Conservation (phyloP, 2,888 invertebrate genomes). For the Sacculina carcini region DNA sequence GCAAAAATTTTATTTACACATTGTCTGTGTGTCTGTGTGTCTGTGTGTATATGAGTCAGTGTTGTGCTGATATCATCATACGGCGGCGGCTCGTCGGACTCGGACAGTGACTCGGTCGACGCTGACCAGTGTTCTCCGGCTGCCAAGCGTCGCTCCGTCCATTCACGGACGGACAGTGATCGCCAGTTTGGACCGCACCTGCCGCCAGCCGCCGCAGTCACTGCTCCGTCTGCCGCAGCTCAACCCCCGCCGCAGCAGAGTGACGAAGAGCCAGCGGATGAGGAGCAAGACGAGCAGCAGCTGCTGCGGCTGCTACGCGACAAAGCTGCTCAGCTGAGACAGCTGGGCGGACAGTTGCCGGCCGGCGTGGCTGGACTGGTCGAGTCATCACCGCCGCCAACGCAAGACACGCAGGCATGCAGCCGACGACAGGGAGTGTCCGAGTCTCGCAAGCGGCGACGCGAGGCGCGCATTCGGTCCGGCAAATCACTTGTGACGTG, state of each 20-base stretch:
- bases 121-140: not conserved
- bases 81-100: not conserved
- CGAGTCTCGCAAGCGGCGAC: not conserved
- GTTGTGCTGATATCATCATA: not conserved
- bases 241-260: not conserved
- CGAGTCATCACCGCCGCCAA: not conserved
- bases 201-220: not conserved
- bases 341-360: conserved; percentile 28
- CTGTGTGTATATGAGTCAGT: not conserved
- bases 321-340: conserved; percentile 27
- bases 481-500: no score
- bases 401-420: conserved; percentile 5
- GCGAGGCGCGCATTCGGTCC: not conserved
- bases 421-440: conserved; percentile 1
- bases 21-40: no score
- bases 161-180: no score
- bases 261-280: conserved; percentile 25
- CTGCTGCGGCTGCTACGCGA: conserved; percentile 24
- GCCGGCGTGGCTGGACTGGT: conserved; percentile 19
- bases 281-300: conserved; percentile 20
- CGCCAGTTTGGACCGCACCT: not conserved
- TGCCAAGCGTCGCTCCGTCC: no score
- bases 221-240: not conserved
- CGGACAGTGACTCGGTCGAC: not conserved
- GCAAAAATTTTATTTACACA: no score